Conservation (phyloP, 2,113 vertebrate genomes). For the Amphilophus citrinellus region DNA sequence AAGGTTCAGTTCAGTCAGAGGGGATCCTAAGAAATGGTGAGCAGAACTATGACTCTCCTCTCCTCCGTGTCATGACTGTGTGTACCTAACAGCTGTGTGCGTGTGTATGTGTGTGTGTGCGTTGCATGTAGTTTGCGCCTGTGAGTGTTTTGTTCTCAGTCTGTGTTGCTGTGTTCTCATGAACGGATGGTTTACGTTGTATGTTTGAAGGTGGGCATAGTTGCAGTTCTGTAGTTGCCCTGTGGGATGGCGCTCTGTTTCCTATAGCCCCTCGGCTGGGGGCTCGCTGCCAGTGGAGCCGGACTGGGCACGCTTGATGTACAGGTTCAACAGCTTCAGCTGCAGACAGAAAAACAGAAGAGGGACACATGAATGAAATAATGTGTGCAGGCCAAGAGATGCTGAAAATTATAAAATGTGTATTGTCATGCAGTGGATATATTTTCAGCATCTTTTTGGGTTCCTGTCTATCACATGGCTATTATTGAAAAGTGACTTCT, state of each 20-base stretch:
- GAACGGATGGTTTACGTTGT: constrained; percentile 45
- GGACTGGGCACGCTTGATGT: constrained; percentile 97
- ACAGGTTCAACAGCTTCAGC: constrained; percentile 98
- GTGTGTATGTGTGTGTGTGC: constrained; percentile 21
- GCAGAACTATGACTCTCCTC: constrained; percentile 42
- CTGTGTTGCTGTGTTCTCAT: constrained; percentile 51
- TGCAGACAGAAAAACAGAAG: constrained; percentile 65
- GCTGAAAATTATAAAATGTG: too few species aligned
- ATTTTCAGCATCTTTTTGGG: neutral
- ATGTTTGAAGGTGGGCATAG: constrained; percentile 37
- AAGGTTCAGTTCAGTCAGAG: constrained; percentile 50
- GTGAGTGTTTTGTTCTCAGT: constrained; percentile 33
- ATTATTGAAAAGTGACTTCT: neutral
- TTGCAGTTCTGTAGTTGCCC: constrained; percentile 69
- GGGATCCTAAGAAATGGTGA: constrained; percentile 22
- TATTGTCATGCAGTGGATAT: neutral
- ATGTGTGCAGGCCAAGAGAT: neutral
- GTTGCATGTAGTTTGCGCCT: constrained; percentile 24
- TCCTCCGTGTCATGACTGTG: constrained; percentile 31
- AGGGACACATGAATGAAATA: neutral
- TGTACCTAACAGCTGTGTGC: constrained; percentile 16
- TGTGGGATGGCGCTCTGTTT: constrained; percentile 47
- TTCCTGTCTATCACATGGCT: neutral
- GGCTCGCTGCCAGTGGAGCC: constrained; percentile 88
- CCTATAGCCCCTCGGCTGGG: constrained; percentile 89